Percentiles rank a stretch among this genome's conserved stretches.
phyloP scores from a whole-genome alignment of 2,113 vertebrate species.

The Atherinomorus stipes region DNA sequence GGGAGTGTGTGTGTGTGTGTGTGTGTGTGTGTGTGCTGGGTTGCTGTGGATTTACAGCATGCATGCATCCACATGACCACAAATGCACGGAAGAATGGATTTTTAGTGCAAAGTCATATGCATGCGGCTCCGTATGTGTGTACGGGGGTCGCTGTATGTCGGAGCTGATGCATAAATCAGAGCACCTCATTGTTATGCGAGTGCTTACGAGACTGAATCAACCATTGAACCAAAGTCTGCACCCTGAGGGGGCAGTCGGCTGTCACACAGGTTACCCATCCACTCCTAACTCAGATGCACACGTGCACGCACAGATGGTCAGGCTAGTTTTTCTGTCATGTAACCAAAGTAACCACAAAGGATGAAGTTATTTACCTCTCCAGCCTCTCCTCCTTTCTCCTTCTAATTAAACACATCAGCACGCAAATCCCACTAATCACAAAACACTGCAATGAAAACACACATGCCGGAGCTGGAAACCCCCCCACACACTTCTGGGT shows the following conservation, averaged over 20 bases:
- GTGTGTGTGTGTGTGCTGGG: slow-evolving; percentile 6
- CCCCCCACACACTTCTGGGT: slow-evolving; percentile 12
- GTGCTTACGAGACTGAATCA: slow-evolving; percentile 31
- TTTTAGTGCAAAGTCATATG: slow-evolving; percentile 10
- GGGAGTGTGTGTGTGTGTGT: background rate
- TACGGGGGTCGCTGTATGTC: slow-evolving; percentile 1
- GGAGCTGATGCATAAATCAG: slow-evolving; percentile 24
- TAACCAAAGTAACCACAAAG: background rate
- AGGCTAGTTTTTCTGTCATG: background rate
- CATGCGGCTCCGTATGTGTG: background rate
- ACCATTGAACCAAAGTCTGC: slow-evolving; percentile 39
- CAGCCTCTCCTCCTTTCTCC: background rate
- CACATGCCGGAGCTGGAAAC: slow-evolving; percentile 18
- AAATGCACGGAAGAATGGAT: background rate
- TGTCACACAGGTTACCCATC: slow-evolving; percentile 56
- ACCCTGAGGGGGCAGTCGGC: slow-evolving; percentile 61
- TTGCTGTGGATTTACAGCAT: slow-evolving; percentile 25
- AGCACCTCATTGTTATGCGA: slow-evolving; percentile 27
- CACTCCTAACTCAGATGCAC: slow-evolving; percentile 1
- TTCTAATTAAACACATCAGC: slow-evolving; percentile 41
- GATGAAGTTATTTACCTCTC: background rate
- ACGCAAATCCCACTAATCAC: background rate
- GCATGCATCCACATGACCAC: background rate
- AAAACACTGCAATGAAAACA: background rate
- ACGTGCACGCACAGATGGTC: background rate